Percentiles rank a stretch among this genome's conserved stretches.
Evolutionary conservation across 1,140 invertebrate genomes (phyloP).

Genomic region (Magallana ariakensis): DNA sequence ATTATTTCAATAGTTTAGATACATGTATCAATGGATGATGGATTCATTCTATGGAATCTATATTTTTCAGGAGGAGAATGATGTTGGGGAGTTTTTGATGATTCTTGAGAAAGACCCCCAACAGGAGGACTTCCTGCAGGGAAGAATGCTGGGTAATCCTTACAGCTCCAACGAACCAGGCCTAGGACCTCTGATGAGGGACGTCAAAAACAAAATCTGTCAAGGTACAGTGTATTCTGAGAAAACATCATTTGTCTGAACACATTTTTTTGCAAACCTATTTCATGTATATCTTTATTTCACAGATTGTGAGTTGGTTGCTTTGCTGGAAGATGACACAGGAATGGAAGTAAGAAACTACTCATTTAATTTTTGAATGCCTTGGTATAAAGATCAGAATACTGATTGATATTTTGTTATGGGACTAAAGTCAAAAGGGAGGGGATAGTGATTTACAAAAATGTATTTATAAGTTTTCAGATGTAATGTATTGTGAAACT

Average conservation of each 20-base stretch:
- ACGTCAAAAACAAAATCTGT: slow-evolving; percentile 95
- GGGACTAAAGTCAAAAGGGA: background rate
- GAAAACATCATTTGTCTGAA: background rate
- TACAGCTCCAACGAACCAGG: slow-evolving; percentile 96
- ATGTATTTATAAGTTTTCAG: background rate
- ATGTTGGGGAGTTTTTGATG: slow-evolving; percentile 97
- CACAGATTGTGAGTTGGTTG: slow-evolving; percentile 95
- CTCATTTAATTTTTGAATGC: background rate
- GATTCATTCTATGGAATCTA: too few relatives aligned
- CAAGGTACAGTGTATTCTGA: slow-evolving; percentile 67
- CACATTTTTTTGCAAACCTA: background rate
- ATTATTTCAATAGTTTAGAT: background rate
- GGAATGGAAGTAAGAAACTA: slow-evolving; percentile 90
- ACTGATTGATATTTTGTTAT: too few relatives aligned
- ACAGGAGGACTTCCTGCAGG: slow-evolving; percentile 98
- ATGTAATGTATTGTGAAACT: too few relatives aligned
- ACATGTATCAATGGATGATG: too few relatives aligned
- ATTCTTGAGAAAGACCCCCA: slow-evolving; percentile 98
- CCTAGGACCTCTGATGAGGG: slow-evolving; percentile 97
- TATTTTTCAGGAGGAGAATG: slow-evolving; percentile 89
- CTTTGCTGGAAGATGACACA: slow-evolving; percentile 97
- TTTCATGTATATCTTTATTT: slow-evolving; percentile 39
- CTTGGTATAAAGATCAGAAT: background rate
- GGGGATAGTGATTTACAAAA: background rate
- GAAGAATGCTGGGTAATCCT: slow-evolving; percentile 98